Evolutionary conservation across 2,888 invertebrate species (phyloP), one percentile per base, ranked within the genome.

Genomic region (Scelioninae gen. 1): DNA sequence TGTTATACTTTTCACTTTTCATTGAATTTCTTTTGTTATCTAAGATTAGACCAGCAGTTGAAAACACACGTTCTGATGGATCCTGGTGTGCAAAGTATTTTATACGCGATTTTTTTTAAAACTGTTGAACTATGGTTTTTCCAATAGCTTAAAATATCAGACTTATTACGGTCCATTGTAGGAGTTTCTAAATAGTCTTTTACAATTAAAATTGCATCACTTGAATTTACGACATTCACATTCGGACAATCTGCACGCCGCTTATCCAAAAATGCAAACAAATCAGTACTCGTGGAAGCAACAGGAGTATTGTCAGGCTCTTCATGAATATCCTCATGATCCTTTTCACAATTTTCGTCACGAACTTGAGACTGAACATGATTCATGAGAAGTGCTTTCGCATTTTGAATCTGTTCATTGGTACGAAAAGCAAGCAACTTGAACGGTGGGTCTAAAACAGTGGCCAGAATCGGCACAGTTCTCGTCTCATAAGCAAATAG

Each of bases 171-270:
- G 5, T 53, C 13, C 65, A 75, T 29, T 6, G 9, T 6, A 29
- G 16, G 63, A 45, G 55, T 13, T 29, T 23, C 45, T 0, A 75
- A 34, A 10, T 65, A 75, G 0, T 75, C 13, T 23, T 75, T 63
- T 1, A 32, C 23, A 1, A 34, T 65, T 2, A 75, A 53, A 5
- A 75, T 65, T 23, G 75, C 65, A 56, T 75, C 49, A 15, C 75
- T 56, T 13, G 60, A 29, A 38, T n/a, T 10, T 29, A 62, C 32
- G 29, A 38, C 0, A 7, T 9, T 34, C 9, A 34, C 5, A 34
- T 7, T 34, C 5, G 34, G 34, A 7, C 23, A 9, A 13, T 38
- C 60, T 47, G 9, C 0, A 34, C 34, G 9, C 34, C 34, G 5
- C 9, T 34, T 31, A 53, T 53, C 53, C 31, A 53, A 11, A 53